Percentiles rank a stretch among this genome's conserved stretches.
Evolutionary conservation across 2,113 vertebrate genomes (phyloP).

Genomic region (Macroglossus sobrinus): DNA sequence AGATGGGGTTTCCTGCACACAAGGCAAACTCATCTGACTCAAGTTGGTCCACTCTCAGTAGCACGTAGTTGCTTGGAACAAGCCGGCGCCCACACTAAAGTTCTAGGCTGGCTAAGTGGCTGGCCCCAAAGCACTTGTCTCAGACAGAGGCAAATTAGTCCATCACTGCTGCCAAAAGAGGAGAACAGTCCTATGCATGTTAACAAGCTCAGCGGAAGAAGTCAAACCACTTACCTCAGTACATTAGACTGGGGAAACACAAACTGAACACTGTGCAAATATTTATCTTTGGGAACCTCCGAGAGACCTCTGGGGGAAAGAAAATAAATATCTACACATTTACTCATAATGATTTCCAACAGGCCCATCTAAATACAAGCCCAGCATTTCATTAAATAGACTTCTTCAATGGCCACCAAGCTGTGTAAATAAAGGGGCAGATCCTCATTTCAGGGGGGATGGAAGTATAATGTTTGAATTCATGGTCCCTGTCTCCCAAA

Average conservation of each 20-base stretch:
- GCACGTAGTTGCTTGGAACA: rapidly evolving
- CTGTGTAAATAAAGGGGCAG: constrained; percentile 53
- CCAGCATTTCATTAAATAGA: constrained; percentile 48
- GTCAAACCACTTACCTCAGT: constrained; percentile 2
- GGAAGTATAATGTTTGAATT: neutral
- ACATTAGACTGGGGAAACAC: neutral
- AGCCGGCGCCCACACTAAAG: neutral
- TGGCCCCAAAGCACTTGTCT: neutral
- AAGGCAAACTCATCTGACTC: neutral
- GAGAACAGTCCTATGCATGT: neutral
- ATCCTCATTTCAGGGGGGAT: neutral
- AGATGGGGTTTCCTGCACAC: neutral
- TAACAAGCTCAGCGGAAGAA: neutral
- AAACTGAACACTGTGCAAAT: constrained; percentile 53
- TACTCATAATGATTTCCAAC: constrained; percentile 58
- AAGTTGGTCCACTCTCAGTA: rapidly evolving
- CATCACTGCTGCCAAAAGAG: neutral
- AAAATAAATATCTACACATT: constrained; percentile 62
- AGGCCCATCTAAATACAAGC: constrained; percentile 37
- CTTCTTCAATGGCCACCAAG: neutral
- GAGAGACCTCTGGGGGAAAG: constrained; percentile 44
- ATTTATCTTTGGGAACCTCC: constrained; percentile 54
- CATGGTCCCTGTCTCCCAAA: neutral
- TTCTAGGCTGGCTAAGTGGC: neutral
- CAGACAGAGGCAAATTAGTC: neutral